Percentiles rank a stretch among this genome's conserved stretches.
Conservation (phyloP, 2,113 vertebrate genomes). For the Amphilophus citrinellus region DNA sequence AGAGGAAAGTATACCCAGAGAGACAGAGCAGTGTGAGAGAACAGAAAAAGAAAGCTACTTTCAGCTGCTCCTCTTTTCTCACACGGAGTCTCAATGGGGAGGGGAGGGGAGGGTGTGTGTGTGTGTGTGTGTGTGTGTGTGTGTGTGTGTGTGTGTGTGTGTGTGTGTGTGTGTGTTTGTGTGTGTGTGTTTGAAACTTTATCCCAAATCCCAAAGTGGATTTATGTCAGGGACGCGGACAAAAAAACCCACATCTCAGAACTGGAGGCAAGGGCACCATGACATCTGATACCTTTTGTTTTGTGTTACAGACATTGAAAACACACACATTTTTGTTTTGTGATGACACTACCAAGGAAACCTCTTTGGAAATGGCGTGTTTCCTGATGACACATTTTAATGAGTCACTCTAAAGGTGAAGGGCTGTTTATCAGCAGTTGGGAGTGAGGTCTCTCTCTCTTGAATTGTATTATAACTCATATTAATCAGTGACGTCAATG, state of each 20-base stretch:
- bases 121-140: too few species aligned
- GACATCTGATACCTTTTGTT: not conserved
- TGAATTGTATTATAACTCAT: not conserved
- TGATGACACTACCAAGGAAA: not conserved
- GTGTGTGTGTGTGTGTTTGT: too few species aligned
- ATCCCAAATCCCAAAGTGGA: too few species aligned
- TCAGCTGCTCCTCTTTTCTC: not conserved
- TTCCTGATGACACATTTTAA: not conserved
- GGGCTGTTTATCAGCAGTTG: not conserved
- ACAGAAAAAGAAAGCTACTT: not conserved
- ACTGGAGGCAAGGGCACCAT: too few species aligned
- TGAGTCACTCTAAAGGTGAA: not conserved
- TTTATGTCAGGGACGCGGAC: too few species aligned
- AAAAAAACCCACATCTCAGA: not conserved
- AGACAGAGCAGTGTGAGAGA: accelerated
- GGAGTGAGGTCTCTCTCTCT: not conserved
- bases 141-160: too few species aligned
- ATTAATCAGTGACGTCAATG: not conserved
- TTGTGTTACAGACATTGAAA: not conserved
- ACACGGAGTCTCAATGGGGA: not conserved
- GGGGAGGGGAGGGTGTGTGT: too few species aligned
- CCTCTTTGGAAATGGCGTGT: not conserved
- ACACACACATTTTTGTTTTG: not conserved
- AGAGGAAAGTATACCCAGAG: not conserved
- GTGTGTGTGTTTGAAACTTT: too few species aligned